Percentiles rank a stretch among this genome's conserved stretches.
phyloP scores from a whole-genome alignment of 2,797 vertebrate species.

The Coendou prehensilis region DNA sequence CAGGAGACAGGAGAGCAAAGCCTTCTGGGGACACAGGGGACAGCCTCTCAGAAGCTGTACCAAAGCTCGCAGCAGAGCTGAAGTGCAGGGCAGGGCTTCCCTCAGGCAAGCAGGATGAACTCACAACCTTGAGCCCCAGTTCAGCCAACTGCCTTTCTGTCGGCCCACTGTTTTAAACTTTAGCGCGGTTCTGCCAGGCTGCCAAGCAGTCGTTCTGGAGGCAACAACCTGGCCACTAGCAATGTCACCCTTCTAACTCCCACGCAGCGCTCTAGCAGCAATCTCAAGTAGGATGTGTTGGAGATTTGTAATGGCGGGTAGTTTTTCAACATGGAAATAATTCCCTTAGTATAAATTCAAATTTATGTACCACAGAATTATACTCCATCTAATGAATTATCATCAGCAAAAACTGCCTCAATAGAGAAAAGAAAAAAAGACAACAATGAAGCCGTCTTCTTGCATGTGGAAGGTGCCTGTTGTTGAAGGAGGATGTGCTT shows the following conservation, averaged over 20 bases:
- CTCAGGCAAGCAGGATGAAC: background rate
- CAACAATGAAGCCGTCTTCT: background rate
- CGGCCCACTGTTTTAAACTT: background rate
- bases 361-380: background rate
- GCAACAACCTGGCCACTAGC: background rate
- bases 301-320: background rate
- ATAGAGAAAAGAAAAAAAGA: background rate
- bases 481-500: background rate
- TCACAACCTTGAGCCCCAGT: background rate
- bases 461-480: background rate
- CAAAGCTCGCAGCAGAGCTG: background rate
- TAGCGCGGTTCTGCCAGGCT: background rate
- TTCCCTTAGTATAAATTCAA: background rate
- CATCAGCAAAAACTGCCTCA: background rate
- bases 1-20: background rate
- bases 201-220: background rate
- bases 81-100: background rate
- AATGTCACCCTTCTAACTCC: background rate
- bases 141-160: background rate
- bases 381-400: background rate
- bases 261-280: background rate
- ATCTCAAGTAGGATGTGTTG: background rate
- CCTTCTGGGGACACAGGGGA: background rate
- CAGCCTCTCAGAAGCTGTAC: background rate
- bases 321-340: conserved; percentile 55